phyloP scores from a whole-genome alignment of 2,797 vertebrate species.

The Chelmon rostratus region DNA sequence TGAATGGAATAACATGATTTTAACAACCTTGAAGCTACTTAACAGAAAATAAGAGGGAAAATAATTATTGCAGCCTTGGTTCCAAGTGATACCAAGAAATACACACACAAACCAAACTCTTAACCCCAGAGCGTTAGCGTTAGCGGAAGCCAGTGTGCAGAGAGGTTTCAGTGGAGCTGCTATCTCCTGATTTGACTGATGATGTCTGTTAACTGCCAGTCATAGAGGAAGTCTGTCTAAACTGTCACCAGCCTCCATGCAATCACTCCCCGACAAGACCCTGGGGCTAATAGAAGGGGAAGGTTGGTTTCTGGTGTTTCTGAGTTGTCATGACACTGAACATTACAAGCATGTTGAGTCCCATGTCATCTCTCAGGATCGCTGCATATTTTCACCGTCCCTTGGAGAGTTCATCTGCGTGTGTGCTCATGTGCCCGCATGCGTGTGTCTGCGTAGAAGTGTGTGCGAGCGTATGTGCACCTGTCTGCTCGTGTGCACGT shows the following conservation, averaged over 20 bases:
- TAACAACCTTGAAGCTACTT: neutral
- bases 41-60: neutral
- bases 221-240: constrained; percentile 78
- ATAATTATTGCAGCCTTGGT: neutral
- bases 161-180: constrained; percentile 50
- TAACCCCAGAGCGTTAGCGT: constrained; percentile 14
- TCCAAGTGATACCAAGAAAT: constrained; percentile 9
- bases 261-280: constrained; percentile 60
- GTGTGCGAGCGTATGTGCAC: constrained; percentile 31
- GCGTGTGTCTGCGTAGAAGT: neutral
- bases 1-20: neutral
- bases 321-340: constrained; percentile 64
- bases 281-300: constrained; percentile 19
- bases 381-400: constrained; percentile 80
- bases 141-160: constrained; percentile 35
- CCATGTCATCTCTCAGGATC: constrained; percentile 69
- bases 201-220: constrained; percentile 77
- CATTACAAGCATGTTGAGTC: constrained; percentile 73
- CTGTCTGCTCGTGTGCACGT: constrained; percentile 34
- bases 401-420: neutral
- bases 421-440: neutral
- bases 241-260: constrained; percentile 69
- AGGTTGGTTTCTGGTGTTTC: constrained; percentile 37
- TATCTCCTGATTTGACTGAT: constrained; percentile 62
- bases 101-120: neutral